Percentiles rank a stretch among this genome's conserved stretches.
Conservation (phyloP, 2,888 invertebrate species). For the Notodonta dromedarius region DNA sequence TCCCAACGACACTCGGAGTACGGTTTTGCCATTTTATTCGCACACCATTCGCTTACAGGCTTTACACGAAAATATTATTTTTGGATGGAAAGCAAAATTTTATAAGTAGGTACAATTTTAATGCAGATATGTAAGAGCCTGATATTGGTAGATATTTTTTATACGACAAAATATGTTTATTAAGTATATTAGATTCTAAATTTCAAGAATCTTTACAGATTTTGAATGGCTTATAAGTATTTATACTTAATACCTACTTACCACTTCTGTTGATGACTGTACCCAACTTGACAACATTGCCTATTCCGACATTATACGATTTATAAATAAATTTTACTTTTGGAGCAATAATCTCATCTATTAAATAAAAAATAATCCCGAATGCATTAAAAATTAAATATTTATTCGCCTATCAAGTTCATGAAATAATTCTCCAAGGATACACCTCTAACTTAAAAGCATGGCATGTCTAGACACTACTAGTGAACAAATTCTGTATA, state of each 20-base stretch:
- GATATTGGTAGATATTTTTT: no score
- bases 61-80: neutral
- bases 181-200: no score
- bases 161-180: no score
- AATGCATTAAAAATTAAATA: constrained; percentile 38
- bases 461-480: constrained; percentile 82
- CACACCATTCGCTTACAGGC: constrained; percentile 1
- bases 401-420: constrained; percentile 54
- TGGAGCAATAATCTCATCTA: neutral
- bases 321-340: neutral
- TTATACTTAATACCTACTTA: neutral
- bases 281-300: neutral
- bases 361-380: neutral
- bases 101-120: neutral
- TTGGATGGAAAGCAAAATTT: neutral
- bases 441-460: constrained; percentile 78
- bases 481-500: constrained; percentile 79
- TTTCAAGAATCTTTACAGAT: neutral
- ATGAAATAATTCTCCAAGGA: constrained; percentile 68
- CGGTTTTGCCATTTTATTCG: constrained; percentile 48
- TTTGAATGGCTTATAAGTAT: neutral
- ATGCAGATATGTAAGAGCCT: no score
- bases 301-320: neutral
- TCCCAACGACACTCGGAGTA: constrained; percentile 71
- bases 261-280: neutral